phyloP scores from a whole-genome alignment of 2,113 vertebrate genomes.

The Psittacula cyanocephala region DNA sequence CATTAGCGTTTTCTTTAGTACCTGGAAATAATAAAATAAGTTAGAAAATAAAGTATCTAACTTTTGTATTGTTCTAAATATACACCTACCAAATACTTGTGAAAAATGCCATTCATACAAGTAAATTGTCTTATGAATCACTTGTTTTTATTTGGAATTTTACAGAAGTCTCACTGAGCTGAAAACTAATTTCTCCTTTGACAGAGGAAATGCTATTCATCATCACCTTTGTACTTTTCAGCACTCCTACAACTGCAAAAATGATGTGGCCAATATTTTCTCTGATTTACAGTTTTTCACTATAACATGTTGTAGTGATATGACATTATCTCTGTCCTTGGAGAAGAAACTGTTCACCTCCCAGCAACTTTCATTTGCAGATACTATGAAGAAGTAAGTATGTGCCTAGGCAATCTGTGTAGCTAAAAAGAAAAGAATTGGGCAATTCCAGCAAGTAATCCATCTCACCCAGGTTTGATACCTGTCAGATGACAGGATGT shows the following conservation, averaged over 20 bases:
- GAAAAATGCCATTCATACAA: background rate
- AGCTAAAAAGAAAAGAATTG: background rate
- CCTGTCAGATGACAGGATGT: background rate
- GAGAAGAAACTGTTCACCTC: background rate
- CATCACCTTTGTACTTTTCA: background rate
- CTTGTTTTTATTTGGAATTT: background rate
- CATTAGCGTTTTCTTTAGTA: slow-evolving; percentile 78
- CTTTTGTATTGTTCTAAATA: background rate
- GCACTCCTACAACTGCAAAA: background rate
- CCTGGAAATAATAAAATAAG: slow-evolving; percentile 65
- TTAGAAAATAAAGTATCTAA: background rate
- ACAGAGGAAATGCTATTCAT: background rate
- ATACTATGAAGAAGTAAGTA: background rate
- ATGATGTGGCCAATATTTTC: background rate
- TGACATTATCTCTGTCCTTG: background rate
- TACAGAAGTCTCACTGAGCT: background rate
- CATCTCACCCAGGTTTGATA: background rate
- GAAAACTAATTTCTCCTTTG: background rate
- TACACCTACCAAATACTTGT: background rate
- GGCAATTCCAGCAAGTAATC: background rate
- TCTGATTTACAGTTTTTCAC: background rate
- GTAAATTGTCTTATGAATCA: background rate
- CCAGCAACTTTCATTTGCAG: background rate
- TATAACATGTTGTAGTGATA: background rate
- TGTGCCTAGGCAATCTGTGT: background rate